Conservation (phyloP, 2,113 vertebrate genomes). For the Peromyscus californicus region DNA sequence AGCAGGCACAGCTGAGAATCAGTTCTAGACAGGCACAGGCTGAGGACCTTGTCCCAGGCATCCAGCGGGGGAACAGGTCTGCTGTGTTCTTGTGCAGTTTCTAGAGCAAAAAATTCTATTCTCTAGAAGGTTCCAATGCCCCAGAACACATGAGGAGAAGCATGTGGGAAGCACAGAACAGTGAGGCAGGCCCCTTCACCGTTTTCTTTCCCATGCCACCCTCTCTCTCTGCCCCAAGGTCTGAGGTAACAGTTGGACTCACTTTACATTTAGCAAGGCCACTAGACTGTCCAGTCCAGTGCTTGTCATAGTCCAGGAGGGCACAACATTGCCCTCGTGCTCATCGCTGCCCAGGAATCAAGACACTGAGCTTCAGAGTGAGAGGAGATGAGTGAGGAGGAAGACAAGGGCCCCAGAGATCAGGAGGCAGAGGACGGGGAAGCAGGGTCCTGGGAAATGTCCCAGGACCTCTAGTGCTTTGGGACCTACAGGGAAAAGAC, state of each 20-base stretch:
- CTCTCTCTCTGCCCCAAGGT: background rate
- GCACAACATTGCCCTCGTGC: background rate
- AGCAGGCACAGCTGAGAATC: background rate
- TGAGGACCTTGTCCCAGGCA: background rate
- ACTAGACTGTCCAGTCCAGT: background rate
- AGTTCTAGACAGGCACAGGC: accelerated
- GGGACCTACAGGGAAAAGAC: accelerated
- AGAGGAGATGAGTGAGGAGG: accelerated
- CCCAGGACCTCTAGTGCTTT: background rate
- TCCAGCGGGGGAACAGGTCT: accelerated
- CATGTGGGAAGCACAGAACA: background rate
- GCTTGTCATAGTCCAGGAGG: accelerated
- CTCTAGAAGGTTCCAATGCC: background rate
- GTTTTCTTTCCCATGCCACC: background rate
- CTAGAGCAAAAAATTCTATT: background rate
- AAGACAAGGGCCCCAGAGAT: background rate
- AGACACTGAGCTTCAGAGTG: background rate
- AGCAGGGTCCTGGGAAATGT: background rate
- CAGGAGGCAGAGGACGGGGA: background rate
- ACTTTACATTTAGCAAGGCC: background rate
- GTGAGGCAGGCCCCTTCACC: background rate
- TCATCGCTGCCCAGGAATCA: accelerated
- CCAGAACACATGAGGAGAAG: background rate
- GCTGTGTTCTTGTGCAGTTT: background rate
- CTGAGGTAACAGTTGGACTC: background rate